Percentiles rank a stretch among this genome's conserved stretches.
Evolutionary conservation across 2,113 vertebrate species (phyloP).

Genomic region (Mastomys coucha): DNA sequence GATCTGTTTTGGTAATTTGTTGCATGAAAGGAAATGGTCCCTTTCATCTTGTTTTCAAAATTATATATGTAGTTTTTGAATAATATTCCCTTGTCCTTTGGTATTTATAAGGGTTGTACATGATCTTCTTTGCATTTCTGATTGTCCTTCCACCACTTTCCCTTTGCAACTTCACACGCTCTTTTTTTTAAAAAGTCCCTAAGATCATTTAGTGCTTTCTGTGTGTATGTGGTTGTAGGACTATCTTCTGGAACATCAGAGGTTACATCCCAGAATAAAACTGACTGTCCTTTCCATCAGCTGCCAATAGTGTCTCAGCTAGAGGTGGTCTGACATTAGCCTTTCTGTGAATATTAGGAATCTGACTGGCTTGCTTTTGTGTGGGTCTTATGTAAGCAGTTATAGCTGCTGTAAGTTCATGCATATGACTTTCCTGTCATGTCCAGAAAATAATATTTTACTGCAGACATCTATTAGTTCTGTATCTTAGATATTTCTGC

Average conservation of each 20-base stretch:
- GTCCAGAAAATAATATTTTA: not conserved
- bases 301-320: not conserved
- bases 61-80: constrained; percentile 33
- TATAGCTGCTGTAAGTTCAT: not conserved
- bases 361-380: not conserved
- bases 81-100: constrained; percentile 55
- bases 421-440: not conserved
- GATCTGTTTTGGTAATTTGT: constrained; percentile 46
- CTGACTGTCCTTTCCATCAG: not conserved
- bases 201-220: not conserved
- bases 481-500: not conserved
- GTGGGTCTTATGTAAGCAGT: no score
- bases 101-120: not conserved
- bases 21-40: not conserved
- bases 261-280: not conserved
- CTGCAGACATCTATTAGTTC: not conserved
- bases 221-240: not conserved
- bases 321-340: not conserved
- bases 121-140: constrained; percentile 26
- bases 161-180: constrained; percentile 6
- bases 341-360: not conserved
- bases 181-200: not conserved
- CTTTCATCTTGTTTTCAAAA: constrained; percentile 42
- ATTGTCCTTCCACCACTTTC: constrained; percentile 27
- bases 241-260: not conserved